phyloP scores from a whole-genome alignment of 2,888 invertebrate genomes.

The Nephrocerus scutellatus region DNA sequence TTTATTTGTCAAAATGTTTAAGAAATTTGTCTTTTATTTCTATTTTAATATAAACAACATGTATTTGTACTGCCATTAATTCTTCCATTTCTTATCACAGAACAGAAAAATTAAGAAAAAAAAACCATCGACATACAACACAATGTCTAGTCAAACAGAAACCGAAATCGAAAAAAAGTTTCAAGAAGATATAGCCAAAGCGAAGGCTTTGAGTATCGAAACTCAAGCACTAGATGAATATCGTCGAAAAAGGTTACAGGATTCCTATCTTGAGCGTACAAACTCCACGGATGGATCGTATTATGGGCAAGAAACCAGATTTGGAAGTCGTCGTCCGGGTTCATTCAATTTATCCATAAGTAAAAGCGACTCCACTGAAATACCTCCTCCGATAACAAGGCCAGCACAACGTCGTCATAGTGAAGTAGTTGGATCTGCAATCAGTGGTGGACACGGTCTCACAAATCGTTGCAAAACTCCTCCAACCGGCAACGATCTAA shows the following conservation, averaged over 20 bases:
- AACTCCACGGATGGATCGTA: constrained; percentile 7
- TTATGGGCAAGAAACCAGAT: constrained; percentile 10
- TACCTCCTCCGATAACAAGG: constrained; percentile 8
- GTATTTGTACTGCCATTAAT: too few species aligned
- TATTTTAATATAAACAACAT: too few species aligned
- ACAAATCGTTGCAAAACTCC: too few species aligned
- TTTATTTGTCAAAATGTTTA: too few species aligned
- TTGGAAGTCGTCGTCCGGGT: constrained; percentile 52
- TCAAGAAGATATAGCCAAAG: constrained; percentile 79
- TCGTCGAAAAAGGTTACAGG: constrained; percentile 55
- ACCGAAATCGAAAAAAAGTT: constrained; percentile 73
- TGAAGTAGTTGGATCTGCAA: constrained; percentile 25
- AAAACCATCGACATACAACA: too few species aligned
- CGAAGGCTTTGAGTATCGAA: constrained; percentile 80
- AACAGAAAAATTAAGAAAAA: too few species aligned
- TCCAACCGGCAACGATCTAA: constrained; percentile 54
- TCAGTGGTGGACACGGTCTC: too few species aligned
- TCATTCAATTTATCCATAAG: constrained; percentile 33
- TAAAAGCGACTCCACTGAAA: too few species aligned
- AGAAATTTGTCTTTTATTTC: too few species aligned
- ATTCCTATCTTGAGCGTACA: constrained; percentile 12
- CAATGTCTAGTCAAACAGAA: constrained; percentile 44
- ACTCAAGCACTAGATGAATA: constrained; percentile 78
- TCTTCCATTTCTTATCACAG: too few species aligned
- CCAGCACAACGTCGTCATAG: constrained; percentile 34